phyloP scores from a whole-genome alignment of 1,140 invertebrate genomes.

The Philopotamus ludificatus region DNA sequence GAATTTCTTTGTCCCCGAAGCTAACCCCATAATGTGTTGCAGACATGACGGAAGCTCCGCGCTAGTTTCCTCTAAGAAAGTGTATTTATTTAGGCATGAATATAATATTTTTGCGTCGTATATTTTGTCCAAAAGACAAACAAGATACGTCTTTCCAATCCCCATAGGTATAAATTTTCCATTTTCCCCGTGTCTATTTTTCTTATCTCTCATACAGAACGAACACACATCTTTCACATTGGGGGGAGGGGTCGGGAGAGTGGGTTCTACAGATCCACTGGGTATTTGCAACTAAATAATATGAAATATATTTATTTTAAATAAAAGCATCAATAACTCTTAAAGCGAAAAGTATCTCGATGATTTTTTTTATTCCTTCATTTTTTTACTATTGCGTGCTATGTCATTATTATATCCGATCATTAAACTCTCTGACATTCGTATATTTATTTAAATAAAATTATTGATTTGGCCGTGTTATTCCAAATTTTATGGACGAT shows the following conservation, averaged over 20 bases:
- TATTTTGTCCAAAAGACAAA: constrained; percentile 43
- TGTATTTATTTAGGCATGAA: constrained; percentile 42
- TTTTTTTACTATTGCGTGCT: not conserved
- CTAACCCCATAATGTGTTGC: not conserved
- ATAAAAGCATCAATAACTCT: no score
- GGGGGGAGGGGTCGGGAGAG: constrained; percentile 14
- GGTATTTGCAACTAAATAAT: constrained; percentile 27
- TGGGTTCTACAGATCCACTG: constrained; percentile 22
- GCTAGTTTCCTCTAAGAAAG: not conserved
- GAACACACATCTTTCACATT: constrained; percentile 40
- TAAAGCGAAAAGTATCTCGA: no score
- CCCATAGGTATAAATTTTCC: constrained; percentile 43
- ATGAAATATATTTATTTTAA: no score
- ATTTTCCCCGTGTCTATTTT: constrained; percentile 42
- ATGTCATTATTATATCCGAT: not conserved
- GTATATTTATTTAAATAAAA: no score
- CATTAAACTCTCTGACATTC: no score
- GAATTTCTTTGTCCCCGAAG: not conserved
- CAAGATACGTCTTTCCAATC: constrained; percentile 42
- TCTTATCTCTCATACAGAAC: constrained; percentile 39
- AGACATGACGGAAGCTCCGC: not conserved
- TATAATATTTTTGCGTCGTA: constrained; percentile 42
- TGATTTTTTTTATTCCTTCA: not conserved
- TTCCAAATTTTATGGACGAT: no score
- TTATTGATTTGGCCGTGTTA: no score